phyloP scores from a whole-genome alignment of 2,113 vertebrate species.

The Notechis scutatus region DNA sequence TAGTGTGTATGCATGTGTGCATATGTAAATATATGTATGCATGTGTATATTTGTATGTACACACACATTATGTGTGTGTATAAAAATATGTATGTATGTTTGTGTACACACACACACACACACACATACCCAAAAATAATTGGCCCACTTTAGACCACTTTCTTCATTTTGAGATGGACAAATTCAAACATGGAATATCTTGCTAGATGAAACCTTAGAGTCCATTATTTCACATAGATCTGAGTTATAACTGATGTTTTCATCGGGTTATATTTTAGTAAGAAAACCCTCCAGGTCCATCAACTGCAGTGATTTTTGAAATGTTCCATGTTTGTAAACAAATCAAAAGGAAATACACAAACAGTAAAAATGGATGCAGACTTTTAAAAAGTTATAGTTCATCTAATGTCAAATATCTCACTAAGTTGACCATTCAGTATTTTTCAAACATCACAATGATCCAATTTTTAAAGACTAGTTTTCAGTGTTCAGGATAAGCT shows the following conservation, averaged over 20 bases:
- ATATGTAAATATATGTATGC: no score
- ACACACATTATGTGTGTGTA: no score
- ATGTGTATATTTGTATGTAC: no score
- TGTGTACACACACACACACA: no score
- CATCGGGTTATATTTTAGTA: neutral
- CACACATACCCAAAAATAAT: neutral
- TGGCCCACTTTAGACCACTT: neutral
- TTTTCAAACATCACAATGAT: neutral
- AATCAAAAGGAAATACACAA: neutral
- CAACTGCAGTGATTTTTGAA: neutral
- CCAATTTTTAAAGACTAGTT: neutral
- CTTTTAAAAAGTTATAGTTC: neutral
- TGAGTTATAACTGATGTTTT: neutral
- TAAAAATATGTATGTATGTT: no score
- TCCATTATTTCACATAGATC: neutral
- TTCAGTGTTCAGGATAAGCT: neutral
- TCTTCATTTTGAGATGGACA: neutral
- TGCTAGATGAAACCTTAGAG: neutral
- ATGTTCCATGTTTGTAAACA: neutral
- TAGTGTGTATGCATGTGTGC: no score
- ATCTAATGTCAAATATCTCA: neutral
- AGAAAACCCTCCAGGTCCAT: neutral
- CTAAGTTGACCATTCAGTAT: neutral
- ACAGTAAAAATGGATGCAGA: neutral
- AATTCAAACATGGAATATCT: neutral